These are phyloP conservation scores for Mormyrops boulengeri DNA, from an alignment of 2,797 vertebrate genomes.

Conservation along the genomic window DNA sequence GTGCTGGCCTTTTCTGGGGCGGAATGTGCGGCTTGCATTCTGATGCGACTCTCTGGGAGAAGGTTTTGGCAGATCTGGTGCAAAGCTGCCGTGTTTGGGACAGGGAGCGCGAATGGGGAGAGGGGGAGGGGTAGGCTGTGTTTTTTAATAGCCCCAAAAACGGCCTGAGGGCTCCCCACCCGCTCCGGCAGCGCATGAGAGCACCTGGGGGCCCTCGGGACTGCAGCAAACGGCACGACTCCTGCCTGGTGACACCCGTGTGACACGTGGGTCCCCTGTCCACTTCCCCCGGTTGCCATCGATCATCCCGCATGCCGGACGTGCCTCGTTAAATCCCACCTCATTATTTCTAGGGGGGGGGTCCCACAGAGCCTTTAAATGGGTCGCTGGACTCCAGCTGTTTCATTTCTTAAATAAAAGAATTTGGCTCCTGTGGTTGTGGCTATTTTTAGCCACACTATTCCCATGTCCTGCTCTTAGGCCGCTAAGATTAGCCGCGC, in stretches of 20 bases:
- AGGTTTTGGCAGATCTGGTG: neutral
- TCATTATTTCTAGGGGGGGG: neutral
- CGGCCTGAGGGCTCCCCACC: neutral
- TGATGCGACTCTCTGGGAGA: neutral
- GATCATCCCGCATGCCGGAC: neutral
- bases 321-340: neutral
- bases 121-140: neutral
- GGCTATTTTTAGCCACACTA: conserved; percentile 76
- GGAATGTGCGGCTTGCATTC: neutral
- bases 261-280: neutral
- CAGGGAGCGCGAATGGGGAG: neutral
- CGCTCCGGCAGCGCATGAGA: neutral
- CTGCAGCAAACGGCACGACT: neutral
- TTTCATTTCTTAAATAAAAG: neutral
- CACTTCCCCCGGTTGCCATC: neutral
- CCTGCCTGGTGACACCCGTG: neutral
- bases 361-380: neutral
- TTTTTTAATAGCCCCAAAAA: neutral
- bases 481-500: conserved; percentile 74
- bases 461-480: conserved; percentile 76
- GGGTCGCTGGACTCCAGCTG: conserved; percentile 5
- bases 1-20: neutral
- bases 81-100: neutral
- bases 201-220: neutral
- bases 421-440: neutral